A percentile compares a stretch with the other conserved stretches of the same genome.
phyloP scores from a whole-genome alignment of 2,888 invertebrate species.

The Cheilosia grossa region DNA sequence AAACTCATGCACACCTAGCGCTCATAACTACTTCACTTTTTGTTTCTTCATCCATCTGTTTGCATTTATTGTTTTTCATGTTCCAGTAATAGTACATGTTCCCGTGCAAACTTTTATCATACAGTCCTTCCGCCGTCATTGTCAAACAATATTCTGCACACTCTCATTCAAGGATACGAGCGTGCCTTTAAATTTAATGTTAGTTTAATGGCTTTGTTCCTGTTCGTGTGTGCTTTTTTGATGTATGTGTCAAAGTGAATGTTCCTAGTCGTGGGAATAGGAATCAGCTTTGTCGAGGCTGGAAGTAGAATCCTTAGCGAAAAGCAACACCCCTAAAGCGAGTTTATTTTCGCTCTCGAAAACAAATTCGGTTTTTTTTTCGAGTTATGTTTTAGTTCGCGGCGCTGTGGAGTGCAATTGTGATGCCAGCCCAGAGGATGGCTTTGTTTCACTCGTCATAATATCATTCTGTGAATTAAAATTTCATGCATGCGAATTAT shows the following conservation, averaged over 20 bases:
- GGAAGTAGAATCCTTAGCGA: slow-evolving; percentile 25
- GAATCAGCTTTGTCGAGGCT: slow-evolving; percentile 19
- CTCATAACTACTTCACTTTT: neutral
- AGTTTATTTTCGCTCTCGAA: slow-evolving; percentile 58
- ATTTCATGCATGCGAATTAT: slow-evolving; percentile 58
- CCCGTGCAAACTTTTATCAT: slow-evolving; percentile 28
- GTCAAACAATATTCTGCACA: slow-evolving; percentile 44
- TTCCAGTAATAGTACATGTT: slow-evolving; percentile 5
- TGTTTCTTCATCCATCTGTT: slow-evolving; percentile 10
- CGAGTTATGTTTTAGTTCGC: slow-evolving; percentile 57
- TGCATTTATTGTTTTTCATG: slow-evolving; percentile 7
- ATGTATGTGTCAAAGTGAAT: slow-evolving; percentile 7
- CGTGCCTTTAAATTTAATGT: slow-evolving; percentile 71
- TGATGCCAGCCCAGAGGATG: slow-evolving; percentile 5
- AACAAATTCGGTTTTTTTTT: slow-evolving; percentile 25
- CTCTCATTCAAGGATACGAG: slow-evolving; percentile 52
- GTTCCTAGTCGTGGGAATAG: slow-evolving; percentile 4
- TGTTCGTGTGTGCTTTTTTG: slow-evolving; percentile 24
- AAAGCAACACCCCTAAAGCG: slow-evolving; percentile 22
- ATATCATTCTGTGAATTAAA: slow-evolving; percentile 63
- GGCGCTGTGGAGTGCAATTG: slow-evolving; percentile 11
- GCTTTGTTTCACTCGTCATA: slow-evolving; percentile 37
- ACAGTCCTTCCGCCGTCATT: slow-evolving; percentile 54
- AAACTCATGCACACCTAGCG: neutral
- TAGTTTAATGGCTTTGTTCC: slow-evolving; percentile 69